Conservation (phyloP, 2,888 invertebrate genomes). For the Gortyna flavago region DNA sequence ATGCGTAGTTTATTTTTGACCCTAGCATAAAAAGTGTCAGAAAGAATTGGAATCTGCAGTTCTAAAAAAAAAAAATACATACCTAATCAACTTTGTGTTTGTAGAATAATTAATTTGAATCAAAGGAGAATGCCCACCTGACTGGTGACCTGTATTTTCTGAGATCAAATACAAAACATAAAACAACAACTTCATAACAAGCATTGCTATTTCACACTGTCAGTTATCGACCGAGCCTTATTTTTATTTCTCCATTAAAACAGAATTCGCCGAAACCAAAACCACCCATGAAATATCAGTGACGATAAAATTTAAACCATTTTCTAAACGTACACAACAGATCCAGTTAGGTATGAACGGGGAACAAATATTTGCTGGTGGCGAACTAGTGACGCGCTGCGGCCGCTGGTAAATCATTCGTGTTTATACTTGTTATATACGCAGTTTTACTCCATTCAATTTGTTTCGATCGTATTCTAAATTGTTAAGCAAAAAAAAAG, state of each 20-base stretch:
- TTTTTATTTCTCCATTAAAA: constrained; percentile 3
- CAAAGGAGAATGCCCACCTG: not conserved
- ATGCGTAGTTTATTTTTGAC: not conserved
- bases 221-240: not conserved
- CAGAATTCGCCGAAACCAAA: constrained; percentile 7
- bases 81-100: not conserved
- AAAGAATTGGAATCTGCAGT: not conserved
- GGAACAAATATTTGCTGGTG: constrained; percentile 62
- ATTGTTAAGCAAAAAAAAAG: constrained; percentile 25
- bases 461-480: constrained; percentile 48
- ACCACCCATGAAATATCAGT: constrained; percentile 32
- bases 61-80: not conserved
- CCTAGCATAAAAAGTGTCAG: not conserved
- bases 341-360: constrained; percentile 56
- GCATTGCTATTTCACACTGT: not conserved
- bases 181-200: not conserved
- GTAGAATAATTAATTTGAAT: not conserved
- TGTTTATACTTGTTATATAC: constrained; percentile 56
- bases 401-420: constrained; percentile 63
- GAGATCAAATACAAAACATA: not conserved
- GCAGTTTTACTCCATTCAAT: constrained; percentile 52
- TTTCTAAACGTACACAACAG: constrained; percentile 54
- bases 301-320: constrained; percentile 47
- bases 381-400: constrained; percentile 56
- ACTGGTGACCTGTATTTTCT: not conserved